Evolutionary conservation across 1,140 invertebrate species (phyloP).

Genomic region (Dendrolimus kikuchii): DNA sequence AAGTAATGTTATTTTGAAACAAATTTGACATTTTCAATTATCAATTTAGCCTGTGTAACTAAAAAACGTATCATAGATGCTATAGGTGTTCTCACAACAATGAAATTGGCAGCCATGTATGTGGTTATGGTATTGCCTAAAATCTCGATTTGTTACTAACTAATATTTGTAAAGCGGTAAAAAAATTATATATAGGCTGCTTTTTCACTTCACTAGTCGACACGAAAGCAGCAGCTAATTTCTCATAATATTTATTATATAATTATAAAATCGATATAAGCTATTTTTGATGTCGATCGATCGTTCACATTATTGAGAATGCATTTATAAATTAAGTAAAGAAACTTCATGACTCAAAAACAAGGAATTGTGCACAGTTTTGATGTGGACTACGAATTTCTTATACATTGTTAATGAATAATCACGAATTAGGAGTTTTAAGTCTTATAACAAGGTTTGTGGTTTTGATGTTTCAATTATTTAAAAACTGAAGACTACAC

Average conservation of each 20-base stretch:
- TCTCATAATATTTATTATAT: slow-evolving; percentile 10
- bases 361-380: slow-evolving; percentile 64
- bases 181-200: too few species aligned
- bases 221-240: slow-evolving; percentile 4
- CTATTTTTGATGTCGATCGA: not conserved
- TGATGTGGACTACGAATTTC: slow-evolving; percentile 53
- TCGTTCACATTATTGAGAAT: slow-evolving; percentile 15
- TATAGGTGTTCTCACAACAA: too few species aligned
- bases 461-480: slow-evolving; percentile 40
- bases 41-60: too few species aligned
- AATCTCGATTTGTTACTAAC: too few species aligned
- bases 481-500: slow-evolving; percentile 39
- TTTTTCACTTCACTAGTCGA: slow-evolving; percentile 6
- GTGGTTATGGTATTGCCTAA: too few species aligned
- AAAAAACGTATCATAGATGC: too few species aligned
- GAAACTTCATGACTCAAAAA: slow-evolving; percentile 39
- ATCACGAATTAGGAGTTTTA: slow-evolving; percentile 11
- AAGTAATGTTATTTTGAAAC: too few species aligned
- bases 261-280: slow-evolving; percentile 8
- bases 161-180: too few species aligned
- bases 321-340: slow-evolving; percentile 52
- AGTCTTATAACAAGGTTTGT: slow-evolving; percentile 24
- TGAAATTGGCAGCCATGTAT: too few species aligned
- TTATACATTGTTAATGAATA: slow-evolving; percentile 27
- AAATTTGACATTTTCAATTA: too few species aligned